Conservation (phyloP, 2,888 invertebrate species). For the Drosophila neonasuta region DNA sequence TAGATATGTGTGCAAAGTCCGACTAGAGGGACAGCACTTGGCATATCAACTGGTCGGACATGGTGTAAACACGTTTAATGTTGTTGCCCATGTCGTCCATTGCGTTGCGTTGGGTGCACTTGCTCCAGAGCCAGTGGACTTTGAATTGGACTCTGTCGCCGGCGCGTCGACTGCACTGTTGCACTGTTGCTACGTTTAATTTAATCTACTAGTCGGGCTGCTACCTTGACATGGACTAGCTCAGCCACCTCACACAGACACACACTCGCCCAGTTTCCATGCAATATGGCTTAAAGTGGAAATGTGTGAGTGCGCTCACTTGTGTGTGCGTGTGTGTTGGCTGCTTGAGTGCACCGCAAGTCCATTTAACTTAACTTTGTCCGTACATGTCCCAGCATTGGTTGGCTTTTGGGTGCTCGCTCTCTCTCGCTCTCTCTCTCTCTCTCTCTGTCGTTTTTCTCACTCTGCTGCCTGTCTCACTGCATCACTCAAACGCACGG, state of each 20-base stretch:
- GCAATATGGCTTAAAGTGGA: slow-evolving; percentile 31
- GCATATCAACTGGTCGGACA: slow-evolving; percentile 76
- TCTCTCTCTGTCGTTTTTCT: slow-evolving; percentile 9
- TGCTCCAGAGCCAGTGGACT: slow-evolving; percentile 9
- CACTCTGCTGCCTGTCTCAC: slow-evolving; percentile 46
- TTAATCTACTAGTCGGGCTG: slow-evolving; percentile 74
- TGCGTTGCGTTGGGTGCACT: slow-evolving; percentile 28
- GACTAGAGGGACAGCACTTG: slow-evolving; percentile 45
- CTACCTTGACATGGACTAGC: slow-evolving; percentile 72
- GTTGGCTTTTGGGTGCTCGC: slow-evolving; percentile 25
- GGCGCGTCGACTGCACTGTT: slow-evolving; percentile 16
- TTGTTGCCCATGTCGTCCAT: slow-evolving; percentile 54
- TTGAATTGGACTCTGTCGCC: neutral
- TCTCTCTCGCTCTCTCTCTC: slow-evolving; percentile 19
- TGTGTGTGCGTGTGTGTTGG: slow-evolving; percentile 29
- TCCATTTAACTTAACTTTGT: slow-evolving; percentile 75
- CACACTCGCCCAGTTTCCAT: slow-evolving; percentile 1
- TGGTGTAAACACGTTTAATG: slow-evolving; percentile 77
- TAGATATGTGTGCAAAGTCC: slow-evolving; percentile 3
- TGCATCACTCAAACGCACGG: slow-evolving; percentile 72
- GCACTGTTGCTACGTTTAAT: slow-evolving; percentile 67
- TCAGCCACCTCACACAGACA: slow-evolving; percentile 36
- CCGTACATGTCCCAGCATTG: slow-evolving; percentile 43
- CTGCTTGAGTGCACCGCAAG: slow-evolving; percentile 77
- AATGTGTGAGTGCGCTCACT: slow-evolving; percentile 15